Percentiles rank a stretch among this genome's conserved stretches.
Conservation (phyloP, 2,797 vertebrate genomes). For the Chromobotia macracanthus region DNA sequence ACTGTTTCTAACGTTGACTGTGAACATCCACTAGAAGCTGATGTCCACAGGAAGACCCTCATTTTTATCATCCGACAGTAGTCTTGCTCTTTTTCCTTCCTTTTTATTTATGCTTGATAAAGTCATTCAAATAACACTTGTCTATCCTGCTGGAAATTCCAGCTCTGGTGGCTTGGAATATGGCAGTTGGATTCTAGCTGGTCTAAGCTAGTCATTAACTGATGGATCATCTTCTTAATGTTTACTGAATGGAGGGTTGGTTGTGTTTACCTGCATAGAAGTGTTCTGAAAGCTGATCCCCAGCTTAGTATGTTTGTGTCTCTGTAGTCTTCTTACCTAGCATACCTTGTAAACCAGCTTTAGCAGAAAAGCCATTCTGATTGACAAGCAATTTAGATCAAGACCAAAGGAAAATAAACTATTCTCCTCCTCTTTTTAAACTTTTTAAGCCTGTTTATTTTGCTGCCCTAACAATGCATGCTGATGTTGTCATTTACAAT, state of each 20-base stretch:
- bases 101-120: conserved; percentile 26
- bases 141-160: neutral
- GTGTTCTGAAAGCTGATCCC: no score
- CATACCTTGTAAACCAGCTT: neutral
- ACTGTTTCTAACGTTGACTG: conserved; percentile 45
- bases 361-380: neutral
- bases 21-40: conserved; percentile 60
- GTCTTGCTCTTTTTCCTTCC: conserved; percentile 34
- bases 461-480: no score
- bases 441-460: no score
- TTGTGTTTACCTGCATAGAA: no score
- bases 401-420: neutral
- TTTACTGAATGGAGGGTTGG: no score
- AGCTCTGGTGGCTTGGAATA: neutral
- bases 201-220: neutral
- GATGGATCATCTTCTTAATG: no score
- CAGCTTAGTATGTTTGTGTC: no score
- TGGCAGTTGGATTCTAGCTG: neutral
- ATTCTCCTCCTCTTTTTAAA: neutral
- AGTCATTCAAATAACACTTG: neutral
- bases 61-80: conserved; percentile 27
- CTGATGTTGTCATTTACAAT: no score
- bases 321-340: no score
- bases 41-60: conserved; percentile 29
- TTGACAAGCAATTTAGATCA: neutral